Conservation (phyloP, 2,888 invertebrate genomes). For the Aporophyla nigra region DNA sequence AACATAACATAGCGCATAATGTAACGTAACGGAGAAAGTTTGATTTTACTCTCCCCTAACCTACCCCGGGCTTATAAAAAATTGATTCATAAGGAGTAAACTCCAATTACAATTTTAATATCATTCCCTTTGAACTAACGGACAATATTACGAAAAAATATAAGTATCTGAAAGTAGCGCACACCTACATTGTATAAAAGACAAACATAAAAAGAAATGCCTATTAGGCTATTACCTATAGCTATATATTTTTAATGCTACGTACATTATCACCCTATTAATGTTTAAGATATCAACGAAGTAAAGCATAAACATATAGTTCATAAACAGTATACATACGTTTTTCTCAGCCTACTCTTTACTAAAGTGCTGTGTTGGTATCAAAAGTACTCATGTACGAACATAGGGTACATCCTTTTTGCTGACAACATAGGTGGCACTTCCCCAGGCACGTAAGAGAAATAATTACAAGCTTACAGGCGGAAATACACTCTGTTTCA, state of each 20-base stretch:
- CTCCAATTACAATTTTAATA: too few relatives aligned
- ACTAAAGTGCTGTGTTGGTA: constrained; percentile 43
- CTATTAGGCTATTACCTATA: neutral
- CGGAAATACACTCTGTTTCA: constrained; percentile 19
- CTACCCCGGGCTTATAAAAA: too few relatives aligned
- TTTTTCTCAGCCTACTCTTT: constrained; percentile 34
- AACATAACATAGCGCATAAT: too few relatives aligned
- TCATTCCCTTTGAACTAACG: too few relatives aligned
- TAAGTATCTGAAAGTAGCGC: neutral
- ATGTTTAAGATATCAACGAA: constrained; percentile 13
- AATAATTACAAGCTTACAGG: constrained; percentile 58
- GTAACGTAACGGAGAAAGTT: too few relatives aligned
- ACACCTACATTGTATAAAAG: neutral
- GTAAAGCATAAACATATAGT: constrained; percentile 2
- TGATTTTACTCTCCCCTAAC: too few relatives aligned
- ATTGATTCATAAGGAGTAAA: too few relatives aligned
- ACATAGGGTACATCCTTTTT: constrained; percentile 36
- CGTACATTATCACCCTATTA: constrained; percentile 5
- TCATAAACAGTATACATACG: constrained; percentile 5
- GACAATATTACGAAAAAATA: neutral
- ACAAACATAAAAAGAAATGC: constrained; percentile 1
- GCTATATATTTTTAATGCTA: constrained; percentile 10
- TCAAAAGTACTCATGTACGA: constrained; percentile 33
- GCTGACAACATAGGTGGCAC: constrained; percentile 61
- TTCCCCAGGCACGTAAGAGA: constrained; percentile 52